A percentile compares a stretch with the other conserved stretches of the same genome.
phyloP scores from a whole-genome alignment of 2,888 invertebrate genomes.

The Unio delphinus region DNA sequence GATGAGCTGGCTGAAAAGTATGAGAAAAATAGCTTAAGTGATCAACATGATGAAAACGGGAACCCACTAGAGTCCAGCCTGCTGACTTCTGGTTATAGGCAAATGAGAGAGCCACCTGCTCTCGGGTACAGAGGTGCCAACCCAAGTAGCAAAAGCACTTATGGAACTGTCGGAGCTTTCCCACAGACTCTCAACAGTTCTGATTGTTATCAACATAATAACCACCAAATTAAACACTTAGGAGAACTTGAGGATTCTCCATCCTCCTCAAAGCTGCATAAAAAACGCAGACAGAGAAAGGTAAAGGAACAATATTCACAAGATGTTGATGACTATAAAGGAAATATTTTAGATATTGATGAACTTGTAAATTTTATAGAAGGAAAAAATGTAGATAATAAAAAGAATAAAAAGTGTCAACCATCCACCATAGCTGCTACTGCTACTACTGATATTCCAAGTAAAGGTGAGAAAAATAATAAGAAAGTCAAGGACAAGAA shows the following conservation, averaged over 20 bases:
- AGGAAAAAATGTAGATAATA: constrained; percentile 41
- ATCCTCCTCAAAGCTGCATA: constrained; percentile 5
- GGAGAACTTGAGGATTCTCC: constrained; percentile 9
- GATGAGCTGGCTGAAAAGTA: constrained; percentile 31
- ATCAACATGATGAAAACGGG: constrained; percentile 53
- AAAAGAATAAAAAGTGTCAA: constrained; percentile 32
- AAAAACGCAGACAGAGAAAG: constrained; percentile 34
- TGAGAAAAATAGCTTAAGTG: constrained; percentile 12
- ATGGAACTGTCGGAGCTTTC: constrained; percentile 15
- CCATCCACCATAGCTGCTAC: constrained; percentile 12
- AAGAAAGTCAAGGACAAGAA: constrained; percentile 51
- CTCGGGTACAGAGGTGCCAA: constrained; percentile 22
- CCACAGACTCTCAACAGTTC: not conserved
- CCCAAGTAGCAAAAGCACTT: constrained; percentile 7
- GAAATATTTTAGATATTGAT: constrained; percentile 41
- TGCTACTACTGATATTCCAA: constrained; percentile 33
- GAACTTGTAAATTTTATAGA: constrained; percentile 54
- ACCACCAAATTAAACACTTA: not conserved
- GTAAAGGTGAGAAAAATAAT: constrained; percentile 37
- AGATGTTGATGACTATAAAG: constrained; percentile 50
- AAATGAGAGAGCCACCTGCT: constrained; percentile 54
- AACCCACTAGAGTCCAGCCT: constrained; percentile 43
- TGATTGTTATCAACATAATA: not conserved
- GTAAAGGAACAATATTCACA: constrained; percentile 34
- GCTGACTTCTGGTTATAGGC: constrained; percentile 34